phyloP scores from a whole-genome alignment of 2,797 vertebrate species.

The Amazona ochrocephala region DNA sequence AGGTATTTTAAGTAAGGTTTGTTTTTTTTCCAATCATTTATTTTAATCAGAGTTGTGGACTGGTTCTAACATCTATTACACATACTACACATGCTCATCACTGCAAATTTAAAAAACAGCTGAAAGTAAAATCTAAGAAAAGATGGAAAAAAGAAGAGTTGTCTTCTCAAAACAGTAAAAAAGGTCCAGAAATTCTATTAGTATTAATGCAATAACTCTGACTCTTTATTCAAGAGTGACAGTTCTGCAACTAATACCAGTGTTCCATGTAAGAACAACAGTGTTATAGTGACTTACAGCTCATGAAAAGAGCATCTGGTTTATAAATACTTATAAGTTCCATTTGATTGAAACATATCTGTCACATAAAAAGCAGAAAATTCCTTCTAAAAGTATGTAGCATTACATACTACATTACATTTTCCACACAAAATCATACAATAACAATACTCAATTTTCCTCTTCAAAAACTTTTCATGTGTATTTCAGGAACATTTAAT shows the following conservation, averaged over 20 bases:
- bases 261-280: conserved; percentile 23
- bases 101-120: conserved; percentile 59
- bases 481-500: conserved; percentile 67
- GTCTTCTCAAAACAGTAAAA: conserved; percentile 38
- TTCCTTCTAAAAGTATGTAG: conserved; percentile 29
- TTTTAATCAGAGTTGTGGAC: conserved; percentile 50
- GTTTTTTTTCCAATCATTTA: not conserved
- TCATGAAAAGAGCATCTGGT: conserved; percentile 70
- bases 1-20: conserved; percentile 24
- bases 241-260: conserved; percentile 31
- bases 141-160: conserved; percentile 38
- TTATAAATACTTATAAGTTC: conserved; percentile 68
- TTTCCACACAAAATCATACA: conserved; percentile 16
- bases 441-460: not conserved
- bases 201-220: conserved; percentile 39
- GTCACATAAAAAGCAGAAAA: conserved; percentile 30
- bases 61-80: conserved; percentile 50
- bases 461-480: conserved; percentile 26
- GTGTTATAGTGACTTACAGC: conserved; percentile 68
- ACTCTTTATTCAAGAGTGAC: not conserved
- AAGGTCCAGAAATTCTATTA: conserved; percentile 34
- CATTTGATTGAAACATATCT: conserved; percentile 52
- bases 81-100: not conserved
- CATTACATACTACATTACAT: not conserved
- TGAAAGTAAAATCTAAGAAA: conserved; percentile 51